Base-by-base conservation (phyloP, 30 jellyfish, hydroid and myxozoan species). In the Turritopsis dohrnii region DNA sequence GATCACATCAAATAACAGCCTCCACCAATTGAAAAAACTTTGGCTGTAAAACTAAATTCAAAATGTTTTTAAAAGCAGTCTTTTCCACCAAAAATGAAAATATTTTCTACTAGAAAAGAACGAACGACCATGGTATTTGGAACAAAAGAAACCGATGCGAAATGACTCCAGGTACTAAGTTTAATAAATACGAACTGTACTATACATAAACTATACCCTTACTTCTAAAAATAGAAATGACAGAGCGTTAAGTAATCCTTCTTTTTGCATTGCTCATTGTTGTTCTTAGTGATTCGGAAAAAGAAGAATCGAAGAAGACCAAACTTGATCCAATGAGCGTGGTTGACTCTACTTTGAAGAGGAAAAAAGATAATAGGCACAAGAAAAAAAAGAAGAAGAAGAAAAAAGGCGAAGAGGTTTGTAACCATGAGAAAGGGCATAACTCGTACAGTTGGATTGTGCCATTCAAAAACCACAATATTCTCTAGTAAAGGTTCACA, bases 281-380 rank as follows among this genome's bases (percentile, higher is more conserved):
- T 23, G 53, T 52, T 53, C 8, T 20, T 29, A 53, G 89, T 30
- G 77, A 71, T 17, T 53, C 19, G 41, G 81, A 90, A 24, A 81
- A 69, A 19, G 92, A 90, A 25, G 80, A 66, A 28, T 72, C 82
- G 65, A 89, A 76, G 54, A 90, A 90, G 75, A n/a, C 76, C 30
- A 79, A 66, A 52, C 29, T 88, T 60, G 97, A 90, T 81, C 97
- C 97, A 21, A 52, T 90, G 94, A 79, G 75, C 28, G 90, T 83
- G 30, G 90, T 90, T 52, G 74, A 86, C 8, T 80, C 84, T 72
- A 81, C 72, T 83, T 75, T 85, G 52, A 90, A 85, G 26, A 31
- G 52, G 17, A 66, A 52, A 53, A 84, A 82, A 17, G 21, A 71
- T 22, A 87, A 86, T 54, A 73, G 71, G 21, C 69, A 83, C 41